Base-by-base conservation (phyloP, 1,140 invertebrate genomes). In the Aphelinus certus region DNA sequence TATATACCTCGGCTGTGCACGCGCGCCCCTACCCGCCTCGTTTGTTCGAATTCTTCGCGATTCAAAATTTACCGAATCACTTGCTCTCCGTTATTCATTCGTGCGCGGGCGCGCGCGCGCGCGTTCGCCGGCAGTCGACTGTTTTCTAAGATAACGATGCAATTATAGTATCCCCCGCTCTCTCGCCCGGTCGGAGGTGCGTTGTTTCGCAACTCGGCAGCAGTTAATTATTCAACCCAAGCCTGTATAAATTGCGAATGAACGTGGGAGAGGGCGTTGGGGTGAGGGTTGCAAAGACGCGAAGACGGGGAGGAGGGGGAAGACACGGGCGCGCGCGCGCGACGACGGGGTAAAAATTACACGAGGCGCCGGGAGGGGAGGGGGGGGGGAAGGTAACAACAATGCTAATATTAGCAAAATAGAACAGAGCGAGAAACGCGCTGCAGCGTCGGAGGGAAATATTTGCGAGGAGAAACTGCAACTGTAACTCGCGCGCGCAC, bases 71-170 rank as follows among this genome's bases (percentile, higher is more conserved):
- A 61, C 2, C 65, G 58, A 69, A 69, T 74, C 72, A 62, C 72
- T 68, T 69, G 60, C 43, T 10, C 48, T 61, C 51, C n/a, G 58
- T 63, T 74, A 57, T 74, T 68, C 51, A 62, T 74, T 73, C 71
- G 26, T 26, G 26, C 26, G 26, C 26, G 26, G 26, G 26, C 26
- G 26, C 26, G 26, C 26, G 26, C 26, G 26, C 26, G 26, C 26
- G 64, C 42, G 26, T 71, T 71, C 49, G 56, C 2, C 48, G 58
- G 65, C 7, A 69, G 63, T 57, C 72, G 72, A 74, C 65, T 74
- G 72, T 62, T 74, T 68, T 58, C 72, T 69, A 61, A 69, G 72
- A 74, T 74, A 74, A 74, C 72, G 72, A 69, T 69, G 72, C 72
- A 74, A 74, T 74, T 74, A 74, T 63, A 68, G 66, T 73, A 73